These are phyloP conservation scores for Ailuropoda melanoleuca DNA, from an alignment of 2,113 vertebrate species.

Conservation along the genomic window DNA sequence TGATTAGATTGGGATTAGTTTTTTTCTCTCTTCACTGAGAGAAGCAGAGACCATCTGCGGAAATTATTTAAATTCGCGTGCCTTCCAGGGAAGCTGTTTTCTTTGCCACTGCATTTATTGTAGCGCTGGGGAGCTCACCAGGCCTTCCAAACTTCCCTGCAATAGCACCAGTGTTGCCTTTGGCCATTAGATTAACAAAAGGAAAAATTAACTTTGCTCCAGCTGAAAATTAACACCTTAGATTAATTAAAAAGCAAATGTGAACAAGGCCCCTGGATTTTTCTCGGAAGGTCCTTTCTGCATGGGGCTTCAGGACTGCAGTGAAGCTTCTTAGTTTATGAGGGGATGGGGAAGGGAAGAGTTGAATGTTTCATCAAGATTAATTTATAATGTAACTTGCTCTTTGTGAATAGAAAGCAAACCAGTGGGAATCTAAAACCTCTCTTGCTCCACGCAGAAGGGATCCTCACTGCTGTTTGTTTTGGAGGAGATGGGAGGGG, in stretches of 20 bases:
- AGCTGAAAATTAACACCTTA: conserved; percentile 73
- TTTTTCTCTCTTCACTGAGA: background rate
- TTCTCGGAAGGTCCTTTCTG: conserved; percentile 27
- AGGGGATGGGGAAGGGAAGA: background rate
- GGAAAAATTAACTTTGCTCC: conserved; percentile 68
- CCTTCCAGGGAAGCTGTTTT: conserved; percentile 78
- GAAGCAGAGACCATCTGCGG: conserved; percentile 24
- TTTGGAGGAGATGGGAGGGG: background rate
- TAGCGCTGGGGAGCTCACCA: conserved; percentile 66
- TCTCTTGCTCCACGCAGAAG: background rate
- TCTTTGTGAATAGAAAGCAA: conserved; percentile 52
- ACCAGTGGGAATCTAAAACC: background rate
- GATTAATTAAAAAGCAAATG: conserved; percentile 76
- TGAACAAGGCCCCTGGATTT: conserved; percentile 43
- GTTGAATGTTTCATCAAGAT: conserved; percentile 31
- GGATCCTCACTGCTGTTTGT: background rate
- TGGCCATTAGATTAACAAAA: conserved; percentile 79
- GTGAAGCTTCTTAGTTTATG: conserved; percentile 48
- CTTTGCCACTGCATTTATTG: conserved; percentile 64
- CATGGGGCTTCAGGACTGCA: background rate
- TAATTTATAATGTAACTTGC: conserved; percentile 16
- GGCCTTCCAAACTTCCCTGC: conserved; percentile 49
- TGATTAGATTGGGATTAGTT: conserved; percentile 18
- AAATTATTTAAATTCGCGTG: conserved; percentile 63
- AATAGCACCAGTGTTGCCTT: conserved; percentile 64